phyloP scores from a whole-genome alignment of 2,888 invertebrate genomes.

The Agriopis leucophaearia region DNA sequence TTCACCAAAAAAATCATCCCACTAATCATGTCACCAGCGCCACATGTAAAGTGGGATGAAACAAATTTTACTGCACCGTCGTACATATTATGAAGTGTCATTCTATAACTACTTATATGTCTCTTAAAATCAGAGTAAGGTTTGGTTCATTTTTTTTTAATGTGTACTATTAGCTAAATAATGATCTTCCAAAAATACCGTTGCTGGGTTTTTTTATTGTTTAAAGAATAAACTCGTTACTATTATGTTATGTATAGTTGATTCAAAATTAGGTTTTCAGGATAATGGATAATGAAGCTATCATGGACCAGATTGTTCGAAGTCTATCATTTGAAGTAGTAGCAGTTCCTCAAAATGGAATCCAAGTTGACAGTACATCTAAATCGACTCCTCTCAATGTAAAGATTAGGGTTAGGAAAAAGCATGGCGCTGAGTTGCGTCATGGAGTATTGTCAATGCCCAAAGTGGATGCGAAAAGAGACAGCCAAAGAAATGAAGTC shows the following conservation, averaged over 20 bases:
- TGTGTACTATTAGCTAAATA: no score
- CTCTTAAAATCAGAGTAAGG: no score
- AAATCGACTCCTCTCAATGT: conserved; percentile 66
- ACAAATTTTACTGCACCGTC: no score
- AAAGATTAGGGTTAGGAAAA: conserved; percentile 72
- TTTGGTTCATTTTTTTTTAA: no score
- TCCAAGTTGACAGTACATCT: conserved; percentile 46
- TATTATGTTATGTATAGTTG: neutral
- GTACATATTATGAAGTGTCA: no score
- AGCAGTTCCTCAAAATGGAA: conserved; percentile 60
- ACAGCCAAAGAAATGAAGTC: conserved; percentile 26
- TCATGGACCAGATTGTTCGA: conserved; percentile 60
- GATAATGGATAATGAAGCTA: conserved; percentile 56
- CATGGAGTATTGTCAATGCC: conserved; percentile 58
- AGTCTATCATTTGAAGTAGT: conserved; percentile 72
- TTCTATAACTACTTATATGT: no score
- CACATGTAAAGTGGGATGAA: no score
- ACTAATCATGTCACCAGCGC: no score
- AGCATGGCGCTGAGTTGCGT: conserved; percentile 51
- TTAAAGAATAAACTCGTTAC: no score
- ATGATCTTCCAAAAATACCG: no score
- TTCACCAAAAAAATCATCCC: no score
- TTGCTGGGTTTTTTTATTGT: no score
- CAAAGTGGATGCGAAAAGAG: conserved; percentile 43
- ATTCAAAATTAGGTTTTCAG: conserved; percentile 42